These are phyloP conservation scores for Crambe crambe DNA, from an alignment of 37 sponge, comb jelly and placozoan genomes.

Conservation along the genomic window DNA sequence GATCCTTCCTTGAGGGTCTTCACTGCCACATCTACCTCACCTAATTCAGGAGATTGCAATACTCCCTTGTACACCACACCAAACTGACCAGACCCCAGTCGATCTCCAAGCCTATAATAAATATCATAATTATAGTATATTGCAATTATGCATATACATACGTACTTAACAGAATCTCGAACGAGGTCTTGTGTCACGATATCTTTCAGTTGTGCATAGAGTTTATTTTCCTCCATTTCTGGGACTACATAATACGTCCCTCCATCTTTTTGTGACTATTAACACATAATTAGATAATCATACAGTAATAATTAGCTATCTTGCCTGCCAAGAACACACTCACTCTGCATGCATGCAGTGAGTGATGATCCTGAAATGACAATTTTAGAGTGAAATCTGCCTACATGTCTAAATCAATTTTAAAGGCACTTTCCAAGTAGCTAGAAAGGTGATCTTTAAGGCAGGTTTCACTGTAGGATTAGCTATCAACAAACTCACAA, in stretches of 20 bases:
- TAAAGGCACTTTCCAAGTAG: no score
- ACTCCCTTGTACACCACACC: slow-evolving; percentile 21
- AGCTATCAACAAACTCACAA: no score
- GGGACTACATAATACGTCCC: neutral
- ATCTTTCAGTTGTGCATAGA: neutral
- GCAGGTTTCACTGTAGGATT: no score
- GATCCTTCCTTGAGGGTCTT: slow-evolving; percentile 37
- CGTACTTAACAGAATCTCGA: neutral
- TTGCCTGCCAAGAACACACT: no score
- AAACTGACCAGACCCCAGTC: slow-evolving; percentile 23
- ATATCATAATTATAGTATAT: neutral
- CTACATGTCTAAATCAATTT: no score
- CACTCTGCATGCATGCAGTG: no score
- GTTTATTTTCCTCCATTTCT: neutral
- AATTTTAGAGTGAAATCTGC: no score
- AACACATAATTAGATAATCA: no score
- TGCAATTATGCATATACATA: neutral
- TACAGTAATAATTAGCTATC: no score
- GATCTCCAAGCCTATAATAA: slow-evolving; percentile 1
- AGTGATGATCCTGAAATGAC: no score
- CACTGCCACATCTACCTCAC: slow-evolving; percentile 32
- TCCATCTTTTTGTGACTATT: no score
- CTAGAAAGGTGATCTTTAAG: no score
- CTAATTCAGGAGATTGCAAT: slow-evolving; percentile 13
- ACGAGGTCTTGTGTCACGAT: neutral